Evolutionary conservation across 2,888 invertebrate genomes (phyloP), one percentile per base, ranked within the genome.

Genomic region (Orchesellides sinensis): DNA sequence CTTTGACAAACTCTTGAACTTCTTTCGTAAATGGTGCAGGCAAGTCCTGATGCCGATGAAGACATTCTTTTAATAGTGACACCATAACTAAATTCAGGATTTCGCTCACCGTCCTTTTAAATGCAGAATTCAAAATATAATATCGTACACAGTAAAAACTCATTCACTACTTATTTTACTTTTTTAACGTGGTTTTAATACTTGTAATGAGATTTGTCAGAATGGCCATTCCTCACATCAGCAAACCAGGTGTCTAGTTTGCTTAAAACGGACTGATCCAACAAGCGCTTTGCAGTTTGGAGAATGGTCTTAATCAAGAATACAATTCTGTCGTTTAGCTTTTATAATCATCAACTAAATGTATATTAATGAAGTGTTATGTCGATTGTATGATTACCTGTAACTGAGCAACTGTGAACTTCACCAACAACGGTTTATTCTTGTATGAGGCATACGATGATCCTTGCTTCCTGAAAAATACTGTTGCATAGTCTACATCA

Each of bases 11-110:
- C 89, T 96, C 96, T 88, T 93, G 96, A 2, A 99, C 96, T 89
- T 98, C 98, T 90, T 95, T 95, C 2, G 97, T 98, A 89, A 98
- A 98, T 0, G 96, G 95, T 3, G 93, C 92, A 0, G 97, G 97
- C 80, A 98, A 91, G 90, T 97, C 97, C 90, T 98, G 97, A 89
- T 96, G 95, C 89, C 97, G 96, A 81, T 98, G 91, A 70, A 99
- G 91, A 72, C 88, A 88, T 90, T 99, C 98, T 83, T 98, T 92
- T 82, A 99, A 91, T 69, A 99, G 91, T 0, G 98, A 96, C 0
- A 99, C 96, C 93, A 98, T 94, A 0, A 98, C 98, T 74, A 99
- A 91, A 90, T 96, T 98, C 74, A 99, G 91, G 0, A 97, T 97
- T 91, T 99, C 99, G 82, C 97, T 98, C 89, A 98, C 97, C 0